Percentiles rank a stretch among this genome's conserved stretches.
Evolutionary conservation across 1,140 invertebrate species (phyloP).

Genomic region (Aphelinus atriplicis): DNA sequence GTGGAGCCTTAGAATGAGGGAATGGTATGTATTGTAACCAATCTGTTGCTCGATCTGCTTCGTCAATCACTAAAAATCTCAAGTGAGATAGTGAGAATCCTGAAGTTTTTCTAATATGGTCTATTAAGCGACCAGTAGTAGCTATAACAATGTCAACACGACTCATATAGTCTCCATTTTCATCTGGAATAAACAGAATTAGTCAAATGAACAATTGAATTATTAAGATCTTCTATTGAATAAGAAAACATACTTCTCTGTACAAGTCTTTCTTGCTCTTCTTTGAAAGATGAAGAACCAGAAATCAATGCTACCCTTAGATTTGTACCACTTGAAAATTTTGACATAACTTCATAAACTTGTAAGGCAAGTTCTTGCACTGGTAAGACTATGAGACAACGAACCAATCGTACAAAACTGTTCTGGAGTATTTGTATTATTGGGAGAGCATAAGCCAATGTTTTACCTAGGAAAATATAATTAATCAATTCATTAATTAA

Average conservation of each 20-base stretch:
- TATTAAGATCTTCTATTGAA: neutral
- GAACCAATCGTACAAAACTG: constrained; percentile 69
- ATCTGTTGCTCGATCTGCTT: constrained; percentile 94
- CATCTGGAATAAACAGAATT: constrained; percentile 56
- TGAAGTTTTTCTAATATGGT: constrained; percentile 87
- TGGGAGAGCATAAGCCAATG: constrained; percentile 92
- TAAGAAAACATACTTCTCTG: constrained; percentile 69
- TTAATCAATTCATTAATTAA: constrained; percentile 18
- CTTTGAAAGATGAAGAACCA: constrained; percentile 76
- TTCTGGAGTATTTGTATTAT: constrained; percentile 78
- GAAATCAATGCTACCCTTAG: constrained; percentile 80
- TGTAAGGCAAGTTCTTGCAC: constrained; percentile 92
- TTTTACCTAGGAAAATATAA: constrained; percentile 73
- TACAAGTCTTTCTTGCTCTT: constrained; percentile 81
- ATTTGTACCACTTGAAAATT: constrained; percentile 76
- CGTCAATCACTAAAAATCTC: constrained; percentile 91
- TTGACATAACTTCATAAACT: constrained; percentile 84
- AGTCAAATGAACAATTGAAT: constrained; percentile 13
- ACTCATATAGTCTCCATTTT: constrained; percentile 65
- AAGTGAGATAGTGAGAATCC: constrained; percentile 86
- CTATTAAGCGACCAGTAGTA: constrained; percentile 91
- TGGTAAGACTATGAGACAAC: constrained; percentile 90
- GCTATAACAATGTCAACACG: constrained; percentile 90
- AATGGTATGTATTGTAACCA: constrained; percentile 79
- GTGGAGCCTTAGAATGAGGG: constrained; percentile 56